Evolutionary conservation across 2,888 invertebrate genomes (phyloP).

Genomic region (Dynastes tityus): DNA sequence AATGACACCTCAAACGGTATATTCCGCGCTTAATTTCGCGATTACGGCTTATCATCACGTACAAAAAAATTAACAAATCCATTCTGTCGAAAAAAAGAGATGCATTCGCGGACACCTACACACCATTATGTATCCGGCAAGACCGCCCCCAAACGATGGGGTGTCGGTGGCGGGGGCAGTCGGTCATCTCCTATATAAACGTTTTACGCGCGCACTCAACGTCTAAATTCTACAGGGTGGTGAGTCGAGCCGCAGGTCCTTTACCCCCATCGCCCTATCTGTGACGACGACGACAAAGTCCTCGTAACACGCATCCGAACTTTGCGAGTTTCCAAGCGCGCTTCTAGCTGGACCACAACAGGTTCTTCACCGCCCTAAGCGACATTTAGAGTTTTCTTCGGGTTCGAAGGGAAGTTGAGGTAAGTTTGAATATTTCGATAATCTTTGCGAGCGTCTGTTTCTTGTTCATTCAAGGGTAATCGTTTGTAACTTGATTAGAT

Average conservation of each 20-base stretch:
- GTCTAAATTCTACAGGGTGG: conserved; percentile 55
- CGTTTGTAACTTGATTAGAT: neutral
- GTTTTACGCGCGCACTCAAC: conserved; percentile 55
- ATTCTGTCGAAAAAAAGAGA: neutral
- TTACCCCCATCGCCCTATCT: conserved; percentile 47
- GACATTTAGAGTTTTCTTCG: neutral
- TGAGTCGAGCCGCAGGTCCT: conserved; percentile 56
- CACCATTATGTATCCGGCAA: neutral
- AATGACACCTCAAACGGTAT: no score
- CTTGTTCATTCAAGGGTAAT: neutral
- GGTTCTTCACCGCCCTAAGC: neutral
- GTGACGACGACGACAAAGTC: neutral
- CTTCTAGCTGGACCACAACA: neutral
- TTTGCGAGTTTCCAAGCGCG: conserved; percentile 10
- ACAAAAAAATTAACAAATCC: conserved; percentile 19
- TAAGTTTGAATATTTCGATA: conserved; percentile 1
- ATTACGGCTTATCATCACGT: conserved; percentile 6
- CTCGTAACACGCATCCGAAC: conserved; percentile 12
- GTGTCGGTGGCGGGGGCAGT: conserved; percentile 53
- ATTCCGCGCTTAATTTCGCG: neutral
- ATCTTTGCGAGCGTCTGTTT: neutral
- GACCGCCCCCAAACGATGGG: conserved; percentile 39
- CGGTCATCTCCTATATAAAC: conserved; percentile 55
- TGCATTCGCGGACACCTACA: conserved; percentile 53
- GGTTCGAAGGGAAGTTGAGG: neutral